phyloP scores from a whole-genome alignment of 2,888 invertebrate species.

The Octonoba sinensis region DNA sequence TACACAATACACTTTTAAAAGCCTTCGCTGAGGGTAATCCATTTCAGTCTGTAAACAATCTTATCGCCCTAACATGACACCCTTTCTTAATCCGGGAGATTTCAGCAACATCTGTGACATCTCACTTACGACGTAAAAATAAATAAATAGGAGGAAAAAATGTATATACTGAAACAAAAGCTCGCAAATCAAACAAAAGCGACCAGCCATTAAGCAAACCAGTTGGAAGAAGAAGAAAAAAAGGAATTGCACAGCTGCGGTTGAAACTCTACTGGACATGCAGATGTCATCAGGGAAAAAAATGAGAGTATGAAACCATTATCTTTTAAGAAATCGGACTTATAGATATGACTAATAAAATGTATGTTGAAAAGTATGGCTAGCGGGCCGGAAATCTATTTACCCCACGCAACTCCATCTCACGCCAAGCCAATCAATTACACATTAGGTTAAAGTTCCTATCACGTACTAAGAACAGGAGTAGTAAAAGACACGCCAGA shows the following conservation, averaged over 20 bases:
- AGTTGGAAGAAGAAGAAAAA: not conserved
- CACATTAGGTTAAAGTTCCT: not conserved
- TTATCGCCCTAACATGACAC: constrained; percentile 6
- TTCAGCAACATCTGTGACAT: constrained; percentile 12
- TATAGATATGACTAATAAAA: not conserved
- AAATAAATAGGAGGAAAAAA: not conserved
- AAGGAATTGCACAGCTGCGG: not conserved
- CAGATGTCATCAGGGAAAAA: not conserved
- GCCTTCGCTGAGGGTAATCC: constrained; percentile 8
- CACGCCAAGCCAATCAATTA: not conserved
- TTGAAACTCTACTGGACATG: not conserved
- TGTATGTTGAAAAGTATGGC: not conserved
- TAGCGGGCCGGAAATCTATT: not conserved
- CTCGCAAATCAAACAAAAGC: constrained; percentile 15
- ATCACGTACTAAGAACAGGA: too few relatives aligned
- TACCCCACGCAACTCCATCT: not conserved
- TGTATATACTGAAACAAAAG: constrained; percentile 6
- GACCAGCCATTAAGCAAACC: not conserved
- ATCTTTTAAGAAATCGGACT: not conserved
- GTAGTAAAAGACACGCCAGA: not conserved
- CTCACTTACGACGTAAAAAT: constrained; percentile 1
- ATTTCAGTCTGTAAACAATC: constrained; percentile 17
- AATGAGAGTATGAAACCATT: not conserved
- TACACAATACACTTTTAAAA: not conserved
- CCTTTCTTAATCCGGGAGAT: constrained; percentile 7